Evolutionary conservation across 2,113 vertebrate species (phyloP).

Genomic region (Xerus inauris): DNA sequence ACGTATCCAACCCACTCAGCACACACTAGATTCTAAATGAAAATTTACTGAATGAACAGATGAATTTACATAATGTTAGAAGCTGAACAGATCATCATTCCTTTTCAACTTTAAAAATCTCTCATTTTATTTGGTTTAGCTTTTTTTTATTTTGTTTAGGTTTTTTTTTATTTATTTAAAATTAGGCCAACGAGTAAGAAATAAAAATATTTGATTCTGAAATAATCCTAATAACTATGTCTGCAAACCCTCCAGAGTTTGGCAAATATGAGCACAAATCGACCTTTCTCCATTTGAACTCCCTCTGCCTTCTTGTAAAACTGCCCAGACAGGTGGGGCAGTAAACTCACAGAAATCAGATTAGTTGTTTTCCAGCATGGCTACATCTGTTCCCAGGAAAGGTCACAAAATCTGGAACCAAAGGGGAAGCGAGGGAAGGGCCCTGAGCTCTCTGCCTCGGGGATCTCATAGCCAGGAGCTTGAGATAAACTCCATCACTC

Average conservation of each 20-base stretch:
- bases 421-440: not conserved
- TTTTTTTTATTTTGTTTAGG: constrained; percentile 68
- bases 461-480: not conserved
- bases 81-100: not conserved
- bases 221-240: constrained; percentile 59
- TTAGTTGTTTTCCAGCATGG: not conserved
- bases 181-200: constrained; percentile 63
- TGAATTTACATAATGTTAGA: not conserved
- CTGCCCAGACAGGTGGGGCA: not conserved
- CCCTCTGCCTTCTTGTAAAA: not conserved
- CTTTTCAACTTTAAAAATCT: not conserved
- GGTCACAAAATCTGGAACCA: not conserved
- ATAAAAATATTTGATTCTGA: constrained; percentile 57
- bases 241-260: not conserved
- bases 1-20: not conserved
- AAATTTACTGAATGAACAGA: not conserved
- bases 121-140: not conserved
- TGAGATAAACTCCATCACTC: not conserved
- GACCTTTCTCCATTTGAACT: not conserved
- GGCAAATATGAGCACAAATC: not conserved
- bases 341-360: not conserved
- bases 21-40: not conserved
- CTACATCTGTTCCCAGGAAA: not conserved
- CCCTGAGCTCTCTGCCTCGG: not conserved
- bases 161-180: constrained; percentile 66